phyloP scores from a whole-genome alignment of 2,797 vertebrate genomes.

The Centroberyx gerrardi region DNA sequence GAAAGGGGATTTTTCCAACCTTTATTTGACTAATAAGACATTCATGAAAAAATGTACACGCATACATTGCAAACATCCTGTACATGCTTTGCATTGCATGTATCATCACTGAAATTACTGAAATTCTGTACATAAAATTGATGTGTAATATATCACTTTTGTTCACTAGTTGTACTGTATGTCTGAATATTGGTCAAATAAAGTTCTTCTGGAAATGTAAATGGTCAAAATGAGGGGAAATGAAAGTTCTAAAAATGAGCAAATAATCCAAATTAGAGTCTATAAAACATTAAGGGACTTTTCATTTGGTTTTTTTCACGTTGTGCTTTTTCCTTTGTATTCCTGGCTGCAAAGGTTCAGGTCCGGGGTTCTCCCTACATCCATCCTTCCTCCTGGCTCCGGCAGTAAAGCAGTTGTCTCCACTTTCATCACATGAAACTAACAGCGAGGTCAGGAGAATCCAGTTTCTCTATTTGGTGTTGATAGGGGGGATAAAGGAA shows the following conservation, averaged over 20 bases:
- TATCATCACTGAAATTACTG: too few species aligned
- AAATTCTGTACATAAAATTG: not conserved
- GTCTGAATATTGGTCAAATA: not conserved
- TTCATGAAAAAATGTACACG: too few species aligned
- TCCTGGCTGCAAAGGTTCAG: conserved; percentile 16
- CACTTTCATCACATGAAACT: conserved; percentile 74
- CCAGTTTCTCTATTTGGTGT: conserved; percentile 72
- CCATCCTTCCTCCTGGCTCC: conserved; percentile 34
- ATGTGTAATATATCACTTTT: not conserved
- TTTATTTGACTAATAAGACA: too few species aligned
- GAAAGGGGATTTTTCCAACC: too few species aligned
- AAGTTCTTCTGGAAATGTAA: not conserved
- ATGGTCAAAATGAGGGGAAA: not conserved
- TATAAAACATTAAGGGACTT: conserved; percentile 6
- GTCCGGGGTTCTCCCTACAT: conserved; percentile 37
- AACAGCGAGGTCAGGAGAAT: conserved; percentile 80
- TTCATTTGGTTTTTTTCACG: not conserved
- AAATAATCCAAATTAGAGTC: not conserved
- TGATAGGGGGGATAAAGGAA: conserved; percentile 82
- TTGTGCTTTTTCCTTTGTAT: conserved; percentile 20
- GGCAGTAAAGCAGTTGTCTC: conserved; percentile 59
- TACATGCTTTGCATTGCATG: too few species aligned
- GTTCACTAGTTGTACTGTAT: not conserved
- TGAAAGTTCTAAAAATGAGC: not conserved
- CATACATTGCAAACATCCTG: too few species aligned